These are phyloP conservation scores for Papilio polyxenes DNA, from an alignment of 1,140 invertebrate genomes.

Conservation along the genomic window DNA sequence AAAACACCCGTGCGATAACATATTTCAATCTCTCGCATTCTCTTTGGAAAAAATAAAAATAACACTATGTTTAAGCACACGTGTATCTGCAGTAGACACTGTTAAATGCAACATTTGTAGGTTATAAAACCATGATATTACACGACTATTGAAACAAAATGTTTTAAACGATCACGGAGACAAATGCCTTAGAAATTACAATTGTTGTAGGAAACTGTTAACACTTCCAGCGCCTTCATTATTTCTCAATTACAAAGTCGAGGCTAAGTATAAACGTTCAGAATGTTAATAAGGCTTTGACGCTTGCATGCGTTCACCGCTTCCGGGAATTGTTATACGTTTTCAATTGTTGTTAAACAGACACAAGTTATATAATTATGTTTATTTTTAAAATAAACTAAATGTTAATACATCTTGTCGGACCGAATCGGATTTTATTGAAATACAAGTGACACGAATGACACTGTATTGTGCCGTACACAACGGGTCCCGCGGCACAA, in stretches of 20 bases:
- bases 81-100: background rate
- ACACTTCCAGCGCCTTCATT: slow-evolving; percentile 26
- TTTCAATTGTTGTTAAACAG: slow-evolving; percentile 19
- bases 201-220: slow-evolving; percentile 30
- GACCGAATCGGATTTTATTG: background rate
- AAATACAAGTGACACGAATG: background rate
- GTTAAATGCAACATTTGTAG: background rate
- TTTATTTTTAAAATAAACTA: background rate
- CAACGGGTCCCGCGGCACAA: too few relatives aligned
- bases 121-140: background rate
- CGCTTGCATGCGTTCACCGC: slow-evolving; percentile 11
- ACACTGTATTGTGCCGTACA: too few relatives aligned
- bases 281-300: slow-evolving; percentile 26
- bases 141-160: background rate
- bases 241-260: slow-evolving; percentile 35
- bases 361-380: slow-evolving; percentile 8
- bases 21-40: too few relatives aligned
- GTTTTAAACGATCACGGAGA: background rate
- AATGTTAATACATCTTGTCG: background rate
- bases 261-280: slow-evolving; percentile 20
- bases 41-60: too few relatives aligned
- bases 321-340: slow-evolving; percentile 8
- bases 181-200: slow-evolving; percentile 2
- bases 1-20: background rate
- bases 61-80: too few relatives aligned